Evolutionary conservation across 2,113 vertebrate genomes (phyloP).

Genomic region (Gracilinanus agilis): DNA sequence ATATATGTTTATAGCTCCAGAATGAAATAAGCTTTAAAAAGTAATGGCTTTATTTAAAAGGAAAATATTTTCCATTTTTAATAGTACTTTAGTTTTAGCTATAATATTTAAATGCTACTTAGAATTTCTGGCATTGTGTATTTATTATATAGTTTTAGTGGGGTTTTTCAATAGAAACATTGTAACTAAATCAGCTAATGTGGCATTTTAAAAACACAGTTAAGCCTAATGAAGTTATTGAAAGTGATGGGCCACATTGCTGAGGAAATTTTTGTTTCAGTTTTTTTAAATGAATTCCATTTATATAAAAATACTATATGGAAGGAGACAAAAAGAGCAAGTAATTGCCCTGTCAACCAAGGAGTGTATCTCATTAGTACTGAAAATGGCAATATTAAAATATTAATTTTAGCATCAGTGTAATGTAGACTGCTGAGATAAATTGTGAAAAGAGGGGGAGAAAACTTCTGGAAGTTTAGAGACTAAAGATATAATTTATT

Average conservation of each 20-base stretch:
- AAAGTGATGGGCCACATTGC: constrained; percentile 14
- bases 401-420: constrained; percentile 48
- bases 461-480: background rate
- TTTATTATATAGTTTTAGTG: constrained; percentile 44
- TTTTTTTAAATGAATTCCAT: constrained; percentile 30
- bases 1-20: constrained; percentile 41
- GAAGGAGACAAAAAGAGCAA: background rate
- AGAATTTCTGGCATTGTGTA: constrained; percentile 44
- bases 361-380: constrained; percentile 35
- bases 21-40: background rate
- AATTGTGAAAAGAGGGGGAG: background rate
- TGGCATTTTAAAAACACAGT: constrained; percentile 51
- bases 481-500: background rate
- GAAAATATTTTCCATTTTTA: constrained; percentile 24
- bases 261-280: background rate
- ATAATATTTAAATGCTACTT: constrained; percentile 39
- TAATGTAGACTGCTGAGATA: constrained; percentile 3
- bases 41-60: constrained; percentile 51
- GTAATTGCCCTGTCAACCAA: constrained; percentile 31
- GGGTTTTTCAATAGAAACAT: constrained; percentile 19
- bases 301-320: constrained; percentile 37
- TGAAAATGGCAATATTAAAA: constrained; percentile 44
- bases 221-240: constrained; percentile 44
- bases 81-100: constrained; percentile 31
- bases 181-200: constrained; percentile 56